Evolutionary conservation across 2,888 invertebrate genomes (phyloP).

Genomic region (Sphaeridia pumilis): DNA sequence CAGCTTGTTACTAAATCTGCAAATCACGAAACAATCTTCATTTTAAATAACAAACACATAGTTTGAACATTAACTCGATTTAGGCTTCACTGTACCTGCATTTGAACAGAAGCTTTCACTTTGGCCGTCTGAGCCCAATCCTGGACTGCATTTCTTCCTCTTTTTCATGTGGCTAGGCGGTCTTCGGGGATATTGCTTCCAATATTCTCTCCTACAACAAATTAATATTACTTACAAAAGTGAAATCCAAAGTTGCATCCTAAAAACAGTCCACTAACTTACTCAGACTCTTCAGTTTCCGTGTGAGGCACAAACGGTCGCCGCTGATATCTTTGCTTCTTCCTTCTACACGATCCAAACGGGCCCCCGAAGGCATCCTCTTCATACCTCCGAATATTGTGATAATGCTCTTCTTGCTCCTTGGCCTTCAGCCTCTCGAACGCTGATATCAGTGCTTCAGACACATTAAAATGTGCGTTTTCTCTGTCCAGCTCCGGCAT

Average conservation of each 20-base stretch:
- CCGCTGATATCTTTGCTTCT: slow-evolving; percentile 1
- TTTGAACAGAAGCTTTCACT: slow-evolving; percentile 24
- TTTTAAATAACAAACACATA: background rate
- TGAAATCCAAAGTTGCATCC: no score
- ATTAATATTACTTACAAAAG: no score
- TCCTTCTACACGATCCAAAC: slow-evolving; percentile 5
- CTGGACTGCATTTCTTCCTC: slow-evolving; percentile 19
- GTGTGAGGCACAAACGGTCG: slow-evolving; percentile 20
- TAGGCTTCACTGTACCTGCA: no score
- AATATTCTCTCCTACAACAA: slow-evolving; percentile 31
- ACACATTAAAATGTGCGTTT: slow-evolving; percentile 74
- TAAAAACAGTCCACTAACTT: slow-evolving; percentile 10
- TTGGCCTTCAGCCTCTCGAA: slow-evolving; percentile 56
- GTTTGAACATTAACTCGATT: no score
- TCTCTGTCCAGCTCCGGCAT: slow-evolving; percentile 70
- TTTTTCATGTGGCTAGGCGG: slow-evolving; percentile 29
- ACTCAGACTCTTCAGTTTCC: slow-evolving; percentile 36
- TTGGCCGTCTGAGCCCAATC: slow-evolving; percentile 18
- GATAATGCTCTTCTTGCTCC: slow-evolving; percentile 35
- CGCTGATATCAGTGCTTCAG: slow-evolving; percentile 70
- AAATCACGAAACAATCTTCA: no score
- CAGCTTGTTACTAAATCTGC: slow-evolving; percentile 24
- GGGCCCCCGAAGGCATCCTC: slow-evolving; percentile 31
- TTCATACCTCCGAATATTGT: no score
- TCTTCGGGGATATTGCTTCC: slow-evolving; percentile 26